phyloP scores from a whole-genome alignment of 2,797 vertebrate genomes.

The Falco peregrinus region DNA sequence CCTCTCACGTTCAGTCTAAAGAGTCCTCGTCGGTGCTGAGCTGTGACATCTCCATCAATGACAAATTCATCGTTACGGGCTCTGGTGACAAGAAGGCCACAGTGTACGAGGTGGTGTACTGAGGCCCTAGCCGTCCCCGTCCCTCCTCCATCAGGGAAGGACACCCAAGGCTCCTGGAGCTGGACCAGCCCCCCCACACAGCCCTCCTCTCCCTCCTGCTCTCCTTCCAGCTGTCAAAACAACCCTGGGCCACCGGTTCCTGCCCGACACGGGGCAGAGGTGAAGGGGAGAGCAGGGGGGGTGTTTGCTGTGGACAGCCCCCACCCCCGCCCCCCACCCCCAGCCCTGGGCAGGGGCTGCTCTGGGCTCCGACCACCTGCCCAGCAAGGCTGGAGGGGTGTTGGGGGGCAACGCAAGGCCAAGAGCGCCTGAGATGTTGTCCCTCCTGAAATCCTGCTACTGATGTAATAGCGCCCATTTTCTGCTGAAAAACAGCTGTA shows the following conservation, averaged over 20 bases:
- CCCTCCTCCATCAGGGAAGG: rapidly evolving
- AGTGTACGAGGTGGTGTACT: constrained; percentile 89
- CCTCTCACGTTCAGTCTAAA: constrained; percentile 9
- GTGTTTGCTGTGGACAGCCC: rapidly evolving
- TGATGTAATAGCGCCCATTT: not conserved
- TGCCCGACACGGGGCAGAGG: rapidly evolving
- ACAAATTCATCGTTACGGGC: constrained; percentile 90
- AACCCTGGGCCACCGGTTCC: rapidly evolving
- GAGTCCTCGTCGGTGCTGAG: constrained; percentile 79
- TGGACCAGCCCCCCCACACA: not conserved
- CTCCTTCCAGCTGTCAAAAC: not conserved
- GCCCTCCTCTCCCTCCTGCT: not conserved
- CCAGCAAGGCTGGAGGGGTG: rapidly evolving
- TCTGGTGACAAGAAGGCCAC: constrained; percentile 92
- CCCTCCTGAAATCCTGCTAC: not conserved
- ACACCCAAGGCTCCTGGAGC: not conserved
- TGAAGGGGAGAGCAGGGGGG: not conserved
- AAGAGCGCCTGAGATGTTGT: rapidly evolving
- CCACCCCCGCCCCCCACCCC: too few species aligned
- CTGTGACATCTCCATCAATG: constrained; percentile 87
- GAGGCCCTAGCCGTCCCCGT: not conserved
- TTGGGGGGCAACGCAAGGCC: rapidly evolving
- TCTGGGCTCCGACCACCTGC: too few species aligned
- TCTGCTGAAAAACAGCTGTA: constrained; percentile 15
- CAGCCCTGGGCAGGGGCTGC: too few species aligned